Evolutionary conservation across 1,140 invertebrate genomes (phyloP).

Genomic region (Aricia agestis): DNA sequence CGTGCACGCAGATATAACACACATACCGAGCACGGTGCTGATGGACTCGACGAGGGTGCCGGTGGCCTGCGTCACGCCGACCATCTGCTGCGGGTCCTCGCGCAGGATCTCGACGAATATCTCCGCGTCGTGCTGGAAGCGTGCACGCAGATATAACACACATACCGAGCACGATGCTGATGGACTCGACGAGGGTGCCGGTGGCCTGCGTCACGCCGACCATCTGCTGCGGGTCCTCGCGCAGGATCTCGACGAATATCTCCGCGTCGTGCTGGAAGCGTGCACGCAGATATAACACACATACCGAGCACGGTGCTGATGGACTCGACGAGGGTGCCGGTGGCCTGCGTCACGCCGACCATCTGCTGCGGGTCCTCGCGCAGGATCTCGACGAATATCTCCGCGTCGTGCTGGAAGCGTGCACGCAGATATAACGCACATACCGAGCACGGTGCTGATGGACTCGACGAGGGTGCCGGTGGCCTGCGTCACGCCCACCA

Average conservation of each 20-base stretch:
- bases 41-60: constrained; percentile 43
- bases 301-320: constrained; percentile 19
- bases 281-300: constrained; percentile 24
- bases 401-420: constrained; percentile 42
- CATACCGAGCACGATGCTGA: constrained; percentile 22
- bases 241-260: constrained; percentile 38
- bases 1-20: constrained; percentile 31
- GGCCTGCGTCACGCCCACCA: too few relatives aligned
- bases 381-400: constrained; percentile 37
- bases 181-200: constrained; percentile 39
- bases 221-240: constrained; percentile 41
- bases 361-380: constrained; percentile 43
- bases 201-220: constrained; percentile 45
- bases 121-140: constrained; percentile 37
- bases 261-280: constrained; percentile 40
- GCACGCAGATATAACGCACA: constrained; percentile 12
- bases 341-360: constrained; percentile 42
- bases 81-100: constrained; percentile 40
- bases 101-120: constrained; percentile 39
- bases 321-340: constrained; percentile 42
- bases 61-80: constrained; percentile 45
- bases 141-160: constrained; percentile 28
- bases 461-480: constrained; percentile 37
- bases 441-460: constrained; percentile 20
- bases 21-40: too few relatives aligned